Evolutionary conservation across 2,797 vertebrate genomes (phyloP), one percentile per base, ranked within the genome.

Genomic region (Enteromius unitaeniatus): DNA sequence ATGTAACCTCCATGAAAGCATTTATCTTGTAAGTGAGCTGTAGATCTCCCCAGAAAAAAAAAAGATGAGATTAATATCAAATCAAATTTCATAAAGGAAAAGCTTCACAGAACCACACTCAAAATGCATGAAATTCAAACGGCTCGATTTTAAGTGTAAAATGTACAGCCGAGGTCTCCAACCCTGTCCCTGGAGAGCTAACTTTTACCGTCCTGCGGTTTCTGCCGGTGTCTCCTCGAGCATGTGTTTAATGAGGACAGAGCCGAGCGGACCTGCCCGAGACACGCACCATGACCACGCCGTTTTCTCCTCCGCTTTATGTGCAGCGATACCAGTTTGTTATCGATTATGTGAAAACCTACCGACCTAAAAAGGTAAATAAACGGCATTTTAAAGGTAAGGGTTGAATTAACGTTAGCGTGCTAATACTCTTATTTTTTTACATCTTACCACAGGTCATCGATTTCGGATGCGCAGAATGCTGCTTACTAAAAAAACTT

Each of bases 381-480:
- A 26, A 75, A 51, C 6, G 15, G 19, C 69, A 51, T 6, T 45
- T 45, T 28, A 1, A 64, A 88, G 15, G 34, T 42, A 45, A 15
- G 55, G 8, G 15, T 37, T 47, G 28, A 62, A n/a, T 6, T 67
- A 47, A 23, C 49, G 6, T 45, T 67, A 47, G 31, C 62, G 2
- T 55, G 81, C 60, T 82, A 45, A 76, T 55, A 42, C 23, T 28
- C 6, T 45, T 19, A 1, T 26, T 1, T 21, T 11, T 55, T 47
- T 28, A 80, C 28, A 42, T 14, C 8, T 8, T 0, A 70, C 67
- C 6, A 26, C 91, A 99, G 98, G 96, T 99, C 86, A 93, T 94
- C 77, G 98, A 99, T 88, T 88, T 99, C 87, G 98, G 98, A 10
- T 99, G 97, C 89, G 90, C 93, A 14, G 95, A 96, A 8, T 96